Conservation (phyloP, 2,113 vertebrate species). For the Pygoscelis adeliae region DNA sequence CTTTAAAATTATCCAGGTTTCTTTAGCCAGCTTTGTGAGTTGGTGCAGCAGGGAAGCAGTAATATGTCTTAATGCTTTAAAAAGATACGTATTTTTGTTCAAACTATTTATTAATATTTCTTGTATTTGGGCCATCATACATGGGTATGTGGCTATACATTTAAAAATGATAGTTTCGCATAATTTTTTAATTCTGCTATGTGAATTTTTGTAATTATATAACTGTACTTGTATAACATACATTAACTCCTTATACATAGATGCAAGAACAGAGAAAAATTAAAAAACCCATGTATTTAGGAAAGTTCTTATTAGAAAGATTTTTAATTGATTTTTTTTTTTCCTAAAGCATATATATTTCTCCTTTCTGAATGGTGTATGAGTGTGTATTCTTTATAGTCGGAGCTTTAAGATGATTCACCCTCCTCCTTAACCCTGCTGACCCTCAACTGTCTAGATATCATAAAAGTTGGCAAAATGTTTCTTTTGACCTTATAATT, state of each 20-base stretch:
- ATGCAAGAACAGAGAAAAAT: not conserved
- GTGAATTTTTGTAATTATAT: constrained; percentile 22
- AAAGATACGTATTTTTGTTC: not conserved
- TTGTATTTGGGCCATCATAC: not conserved
- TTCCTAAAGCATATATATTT: not conserved
- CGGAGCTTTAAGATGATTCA: not conserved
- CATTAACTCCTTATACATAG: not conserved
- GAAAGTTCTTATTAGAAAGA: not conserved
- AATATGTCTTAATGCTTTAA: constrained; percentile 35
- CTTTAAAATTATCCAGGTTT: constrained; percentile 73
- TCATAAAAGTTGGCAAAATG: not conserved
- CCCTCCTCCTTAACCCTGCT: not conserved
- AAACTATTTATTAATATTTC: constrained; percentile 11
- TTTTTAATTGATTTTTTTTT: not conserved
- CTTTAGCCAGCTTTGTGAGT: constrained; percentile 65
- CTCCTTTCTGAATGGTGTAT: not conserved
- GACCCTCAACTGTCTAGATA: not conserved
- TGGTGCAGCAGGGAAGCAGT: constrained; percentile 42
- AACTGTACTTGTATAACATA: constrained; percentile 19
- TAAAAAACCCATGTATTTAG: not conserved
- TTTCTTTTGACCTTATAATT: not conserved
- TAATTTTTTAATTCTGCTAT: not conserved
- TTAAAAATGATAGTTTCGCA: not conserved
- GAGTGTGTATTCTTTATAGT: not conserved
- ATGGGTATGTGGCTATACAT: not conserved